Evolutionary conservation across 2,888 invertebrate species (phyloP), one percentile per base, ranked within the genome.

Genomic region (Balanococcus diminutus): DNA sequence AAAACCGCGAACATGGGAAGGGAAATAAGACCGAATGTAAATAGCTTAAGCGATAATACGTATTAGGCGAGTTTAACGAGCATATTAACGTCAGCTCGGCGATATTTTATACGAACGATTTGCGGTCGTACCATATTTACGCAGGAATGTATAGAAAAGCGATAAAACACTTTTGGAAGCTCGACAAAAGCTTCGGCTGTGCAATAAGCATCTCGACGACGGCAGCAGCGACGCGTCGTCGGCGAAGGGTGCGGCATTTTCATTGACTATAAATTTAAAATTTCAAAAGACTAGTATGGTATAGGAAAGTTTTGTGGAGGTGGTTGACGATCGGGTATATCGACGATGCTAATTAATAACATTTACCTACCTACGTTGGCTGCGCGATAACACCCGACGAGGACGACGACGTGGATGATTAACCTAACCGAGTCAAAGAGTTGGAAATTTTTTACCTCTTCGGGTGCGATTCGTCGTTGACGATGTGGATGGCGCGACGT

Each of bases 101-200:
- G 28, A 31, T 4, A 16, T 67, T 25, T 67, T 67, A 67, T 14
- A 28, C 22, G 56, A 67, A 67, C 67, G 67, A 67, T 67, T 67
- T 67, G 67, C 67, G n/a, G n/a, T n/a, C n/a, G n/a, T n/a, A 67
- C 67, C 67, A 67, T 67, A 67, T 67, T 67, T 67, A 67, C n/a
- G 46, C 36, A 22, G 67, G 28, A 28, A 67, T 28, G n/a, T n/a
- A 67, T 67, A 6, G 28, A 67, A 67, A 67, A 16, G 67, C 67
- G 28, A 67, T 67, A 67, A 67, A 67, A 67, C 67, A 67, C 31
- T 67, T 1, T 2, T n/a, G 67, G 67, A 28, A 67, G 67, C 67
- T 67, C 28, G 28, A 67, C 67, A 67, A 67, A 28, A 28, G 67
- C 28, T 67, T 67, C 3, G 14, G 16, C n/a, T n/a, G n/a, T n/a